Base-by-base conservation (phyloP, 2,888 invertebrate species). In the Plagodis dolabraria region DNA sequence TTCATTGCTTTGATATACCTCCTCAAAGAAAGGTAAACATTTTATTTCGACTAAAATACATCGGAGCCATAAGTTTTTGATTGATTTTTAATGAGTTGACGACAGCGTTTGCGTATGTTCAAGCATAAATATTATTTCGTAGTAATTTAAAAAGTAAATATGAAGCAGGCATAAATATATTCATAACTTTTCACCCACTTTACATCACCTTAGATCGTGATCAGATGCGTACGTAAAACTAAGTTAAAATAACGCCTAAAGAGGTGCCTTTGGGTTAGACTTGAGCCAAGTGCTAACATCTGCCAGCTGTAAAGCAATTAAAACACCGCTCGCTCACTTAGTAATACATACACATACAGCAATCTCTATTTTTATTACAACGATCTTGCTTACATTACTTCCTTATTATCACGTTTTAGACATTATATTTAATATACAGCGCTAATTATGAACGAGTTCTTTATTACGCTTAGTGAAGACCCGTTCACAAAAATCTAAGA, bases 361-460 rank as follows among this genome's bases (percentile, higher is more conserved):
- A 87, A 86, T 86, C 85, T 87, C 83, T 83, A 83, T 53, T 61
- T 60, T 61, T 60, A 56, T 86, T 85, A 80, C 83, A 86, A 87
- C 82, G 82, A 86, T 87, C 84, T 85, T 85, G 86, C 87, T 87
- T 85, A 87, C 87, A 87, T 87, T 85, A 84, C 85, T 88, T 88
- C 89, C 87, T 89, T 87, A 88, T 89, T 89, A 89, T 86, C 86
- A 86, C 85, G 80, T 86, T 85, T 87, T 85, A 82, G 80, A 82
- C 84, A 82, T 86, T 87, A 85, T 83, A 87, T 84, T 87, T 86
- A 86, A 85, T 86, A 89, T 83, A 89, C 85, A 87, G 84, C 84
- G 86, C 85, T 89, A 90, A 90, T 89, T 89, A 90, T 82, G 79
- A 83, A 79, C 83, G 83, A 82, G 83, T 83, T 85, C 82, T 85